phyloP scores from a whole-genome alignment of 1,140 invertebrate genomes.

The Procambarus virginalis region DNA sequence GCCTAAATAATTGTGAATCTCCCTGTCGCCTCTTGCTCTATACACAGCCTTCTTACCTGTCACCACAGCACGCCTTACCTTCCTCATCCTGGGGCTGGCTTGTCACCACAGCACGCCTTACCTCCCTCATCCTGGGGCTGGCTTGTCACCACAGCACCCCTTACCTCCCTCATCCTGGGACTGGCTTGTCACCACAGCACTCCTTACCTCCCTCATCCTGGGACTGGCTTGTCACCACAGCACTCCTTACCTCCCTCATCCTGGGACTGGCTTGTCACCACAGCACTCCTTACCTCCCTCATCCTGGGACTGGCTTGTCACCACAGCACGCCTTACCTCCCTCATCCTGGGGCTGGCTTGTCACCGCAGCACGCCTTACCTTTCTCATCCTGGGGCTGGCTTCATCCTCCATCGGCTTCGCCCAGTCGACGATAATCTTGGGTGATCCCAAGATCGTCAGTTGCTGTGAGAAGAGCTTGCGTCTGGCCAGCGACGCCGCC shows the following conservation, averaged over 20 bases:
- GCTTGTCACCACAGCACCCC: not conserved
- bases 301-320: not conserved
- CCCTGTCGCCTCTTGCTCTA: too few species aligned
- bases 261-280: not conserved
- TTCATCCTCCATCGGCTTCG: constrained; percentile 71
- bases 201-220: not conserved
- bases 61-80: too few species aligned
- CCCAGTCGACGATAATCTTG: constrained; percentile 88
- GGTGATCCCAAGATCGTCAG: constrained; percentile 8
- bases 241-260: not conserved
- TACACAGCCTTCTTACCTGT: too few species aligned
- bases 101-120: not conserved
- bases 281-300: not conserved
- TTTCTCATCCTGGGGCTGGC: not conserved
- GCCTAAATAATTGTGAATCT: too few species aligned
- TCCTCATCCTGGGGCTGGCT: not conserved
- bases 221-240: not conserved
- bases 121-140: not conserved
- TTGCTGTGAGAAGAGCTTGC: constrained; percentile 77
- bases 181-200: not conserved
- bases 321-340: not conserved
- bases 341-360: not conserved
- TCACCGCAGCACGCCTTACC: too few species aligned
- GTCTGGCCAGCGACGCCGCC: constrained; percentile 85
- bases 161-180: not conserved